These are phyloP conservation scores for Eira barbara DNA, from an alignment of 2,113 vertebrate species.

Conservation along the genomic window DNA sequence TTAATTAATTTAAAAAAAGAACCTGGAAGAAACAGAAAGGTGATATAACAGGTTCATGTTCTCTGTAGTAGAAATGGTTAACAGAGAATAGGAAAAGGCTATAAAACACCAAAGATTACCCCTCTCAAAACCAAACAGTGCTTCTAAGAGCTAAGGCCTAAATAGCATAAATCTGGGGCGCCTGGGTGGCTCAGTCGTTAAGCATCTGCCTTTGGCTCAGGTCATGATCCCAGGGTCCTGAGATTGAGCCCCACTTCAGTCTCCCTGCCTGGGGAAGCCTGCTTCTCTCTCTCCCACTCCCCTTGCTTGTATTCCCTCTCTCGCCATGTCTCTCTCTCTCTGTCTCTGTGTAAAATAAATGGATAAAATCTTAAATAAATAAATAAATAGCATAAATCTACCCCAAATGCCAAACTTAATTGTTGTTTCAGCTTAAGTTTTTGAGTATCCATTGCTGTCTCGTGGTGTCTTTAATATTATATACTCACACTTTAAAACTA, in stretches of 20 bases:
- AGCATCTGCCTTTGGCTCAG: too few species aligned
- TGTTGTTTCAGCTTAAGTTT: not conserved
- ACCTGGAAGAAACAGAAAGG: conserved; percentile 29
- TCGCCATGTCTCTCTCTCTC: too few species aligned
- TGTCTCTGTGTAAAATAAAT: too few species aligned
- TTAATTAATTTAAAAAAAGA: not conserved
- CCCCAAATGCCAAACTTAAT: not conserved
- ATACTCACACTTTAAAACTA: not conserved
- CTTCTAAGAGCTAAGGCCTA: not conserved
- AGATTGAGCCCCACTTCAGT: too few species aligned
- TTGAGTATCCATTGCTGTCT: not conserved
- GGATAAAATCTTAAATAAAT: too few species aligned
- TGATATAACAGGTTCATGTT: not conserved
- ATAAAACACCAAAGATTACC: not conserved
- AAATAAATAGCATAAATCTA: too few species aligned
- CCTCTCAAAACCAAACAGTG: not conserved
- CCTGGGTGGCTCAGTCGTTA: too few species aligned
- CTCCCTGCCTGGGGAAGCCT: too few species aligned
- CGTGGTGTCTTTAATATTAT: not conserved
- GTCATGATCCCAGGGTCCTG: too few species aligned
- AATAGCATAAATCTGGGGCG: not conserved
- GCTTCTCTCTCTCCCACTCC: too few species aligned
- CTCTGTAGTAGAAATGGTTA: not conserved
- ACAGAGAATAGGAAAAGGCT: not conserved
- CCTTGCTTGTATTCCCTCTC: too few species aligned